A percentile compares a stretch with the other conserved stretches of the same genome.
Evolutionary conservation across 1,140 invertebrate genomes (phyloP).

Genomic region (Notospermus geniculatus): DNA sequence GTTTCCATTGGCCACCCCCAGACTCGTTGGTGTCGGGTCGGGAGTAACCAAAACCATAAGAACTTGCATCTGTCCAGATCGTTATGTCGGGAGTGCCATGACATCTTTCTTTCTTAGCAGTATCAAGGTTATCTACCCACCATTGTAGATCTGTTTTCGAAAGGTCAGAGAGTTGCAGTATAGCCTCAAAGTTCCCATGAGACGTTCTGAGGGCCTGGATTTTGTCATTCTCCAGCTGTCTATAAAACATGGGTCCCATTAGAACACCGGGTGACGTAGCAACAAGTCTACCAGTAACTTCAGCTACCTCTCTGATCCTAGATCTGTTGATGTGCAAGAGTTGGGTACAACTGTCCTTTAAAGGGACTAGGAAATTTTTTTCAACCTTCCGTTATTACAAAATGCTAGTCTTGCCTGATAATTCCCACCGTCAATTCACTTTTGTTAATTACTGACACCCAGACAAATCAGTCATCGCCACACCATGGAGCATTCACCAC

Average conservation of each 20-base stretch:
- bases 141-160: slow-evolving; percentile 8
- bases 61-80: neutral
- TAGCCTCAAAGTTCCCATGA: slow-evolving; percentile 3
- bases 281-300: neutral
- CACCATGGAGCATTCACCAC: too few relatives aligned
- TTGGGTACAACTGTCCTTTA: too few relatives aligned
- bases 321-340: too few relatives aligned
- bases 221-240: slow-evolving; percentile 3
- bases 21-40: too few relatives aligned
- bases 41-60: slow-evolving; percentile 6
- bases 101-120: neutral
- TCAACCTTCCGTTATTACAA: too few relatives aligned
- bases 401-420: too few relatives aligned
- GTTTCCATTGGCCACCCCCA: too few relatives aligned
- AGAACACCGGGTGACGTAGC: neutral
- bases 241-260: neutral
- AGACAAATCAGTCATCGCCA: too few relatives aligned
- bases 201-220: neutral
- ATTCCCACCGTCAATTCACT: too few relatives aligned
- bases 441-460: too few relatives aligned
- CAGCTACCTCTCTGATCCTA: neutral
- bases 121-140: slow-evolving; percentile 7
- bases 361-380: too few relatives aligned
- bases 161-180: neutral
- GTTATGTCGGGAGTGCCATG: neutral